Evolutionary conservation across 2,797 vertebrate species (phyloP).

Genomic region (Neomorphus geoffroyi): DNA sequence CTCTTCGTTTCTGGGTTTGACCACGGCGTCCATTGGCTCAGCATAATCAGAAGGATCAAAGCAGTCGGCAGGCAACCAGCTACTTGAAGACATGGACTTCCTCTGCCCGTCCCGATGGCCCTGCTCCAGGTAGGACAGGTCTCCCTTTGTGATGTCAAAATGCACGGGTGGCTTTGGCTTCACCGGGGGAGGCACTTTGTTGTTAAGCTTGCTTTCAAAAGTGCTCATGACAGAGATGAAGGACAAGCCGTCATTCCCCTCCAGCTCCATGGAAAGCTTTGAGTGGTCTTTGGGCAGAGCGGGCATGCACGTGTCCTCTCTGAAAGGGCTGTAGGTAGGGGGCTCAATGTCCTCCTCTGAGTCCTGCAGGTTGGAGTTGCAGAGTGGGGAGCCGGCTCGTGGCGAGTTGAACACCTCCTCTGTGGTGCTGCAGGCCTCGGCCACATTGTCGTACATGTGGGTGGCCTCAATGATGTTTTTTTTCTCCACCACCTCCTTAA

Average conservation of each 20-base stretch:
- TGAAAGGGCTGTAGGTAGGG: slow-evolving; percentile 80
- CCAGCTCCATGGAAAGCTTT: slow-evolving; percentile 85
- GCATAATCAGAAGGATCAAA: slow-evolving; percentile 98
- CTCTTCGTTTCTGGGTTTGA: slow-evolving; percentile 88
- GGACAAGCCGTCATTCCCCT: slow-evolving; percentile 85
- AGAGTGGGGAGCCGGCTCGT: slow-evolving; percentile 89
- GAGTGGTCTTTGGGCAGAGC: slow-evolving; percentile 81
- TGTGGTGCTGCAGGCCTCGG: slow-evolving; percentile 88
- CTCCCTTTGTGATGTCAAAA: slow-evolving; percentile 88
- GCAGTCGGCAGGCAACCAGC: slow-evolving; percentile 86
- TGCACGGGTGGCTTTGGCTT: slow-evolving; percentile 91
- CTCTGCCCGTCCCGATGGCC: slow-evolving; percentile 81
- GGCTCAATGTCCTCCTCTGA: slow-evolving; percentile 92
- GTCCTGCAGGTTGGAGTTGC: slow-evolving; percentile 87
- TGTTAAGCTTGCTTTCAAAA: slow-evolving; percentile 91
- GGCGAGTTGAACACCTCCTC: slow-evolving; percentile 89
- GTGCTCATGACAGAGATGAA: slow-evolving; percentile 84
- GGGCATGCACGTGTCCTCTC: slow-evolving; percentile 82
- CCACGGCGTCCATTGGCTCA: slow-evolving; percentile 94
- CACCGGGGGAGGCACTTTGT: slow-evolving; percentile 91
- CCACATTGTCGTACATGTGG: slow-evolving; percentile 95
- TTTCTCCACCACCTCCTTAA: slow-evolving; percentile 92
- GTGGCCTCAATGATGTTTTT: slow-evolving; percentile 91
- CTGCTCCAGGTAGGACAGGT: slow-evolving; percentile 85
- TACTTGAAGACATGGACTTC: slow-evolving; percentile 85